A percentile compares a stretch with the other conserved stretches of the same genome.
Conservation (phyloP, 2,797 vertebrate genomes). For the Nannoperca obscura region DNA sequence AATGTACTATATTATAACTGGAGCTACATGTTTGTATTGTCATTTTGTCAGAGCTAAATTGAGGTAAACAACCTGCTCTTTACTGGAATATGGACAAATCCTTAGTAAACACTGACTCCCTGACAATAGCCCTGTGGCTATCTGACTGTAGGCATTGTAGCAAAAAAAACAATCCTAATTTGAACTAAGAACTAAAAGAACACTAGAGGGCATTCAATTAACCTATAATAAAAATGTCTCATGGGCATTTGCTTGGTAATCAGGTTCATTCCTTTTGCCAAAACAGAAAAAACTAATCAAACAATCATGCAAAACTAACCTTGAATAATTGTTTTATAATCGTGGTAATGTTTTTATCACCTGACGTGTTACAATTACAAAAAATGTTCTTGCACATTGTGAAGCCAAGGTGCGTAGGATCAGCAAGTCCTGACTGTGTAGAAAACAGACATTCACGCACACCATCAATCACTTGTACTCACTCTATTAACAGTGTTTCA, state of each 20-base stretch:
- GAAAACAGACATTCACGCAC: background rate
- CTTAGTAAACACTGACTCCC: background rate
- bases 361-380: background rate
- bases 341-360: background rate
- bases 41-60: background rate
- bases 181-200: conserved; percentile 21
- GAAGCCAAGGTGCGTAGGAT: background rate
- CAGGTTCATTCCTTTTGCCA: background rate
- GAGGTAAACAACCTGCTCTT: background rate
- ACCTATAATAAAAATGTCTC: background rate
- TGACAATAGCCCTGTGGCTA: background rate
- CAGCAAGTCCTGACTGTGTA: too few species aligned
- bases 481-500: background rate
- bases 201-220: conserved; percentile 15
- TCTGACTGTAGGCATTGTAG: background rate
- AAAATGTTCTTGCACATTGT: background rate
- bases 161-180: conserved; percentile 15
- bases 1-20: background rate
- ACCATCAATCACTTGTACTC: too few species aligned
- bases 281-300: background rate
- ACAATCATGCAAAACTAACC: background rate
- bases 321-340: background rate
- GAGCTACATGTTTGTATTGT: background rate
- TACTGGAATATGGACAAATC: background rate
- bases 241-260: background rate